phyloP scores from a whole-genome alignment of 2,797 vertebrate genomes.

The Silurus lanzhouensis region DNA sequence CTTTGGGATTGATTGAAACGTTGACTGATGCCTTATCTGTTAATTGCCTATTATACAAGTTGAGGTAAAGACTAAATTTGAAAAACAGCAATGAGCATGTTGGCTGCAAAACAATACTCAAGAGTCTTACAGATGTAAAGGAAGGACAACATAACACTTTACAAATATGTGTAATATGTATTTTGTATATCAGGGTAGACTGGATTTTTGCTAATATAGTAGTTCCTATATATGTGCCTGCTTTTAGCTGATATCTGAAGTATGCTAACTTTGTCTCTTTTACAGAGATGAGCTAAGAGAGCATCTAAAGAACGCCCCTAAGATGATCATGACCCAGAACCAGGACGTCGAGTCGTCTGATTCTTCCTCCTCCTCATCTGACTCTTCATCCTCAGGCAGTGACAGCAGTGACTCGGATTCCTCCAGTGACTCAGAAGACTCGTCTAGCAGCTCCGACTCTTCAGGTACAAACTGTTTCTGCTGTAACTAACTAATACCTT shows the following conservation, averaged over 20 bases:
- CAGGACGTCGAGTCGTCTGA: conserved; percentile 90
- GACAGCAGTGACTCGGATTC: conserved; percentile 63
- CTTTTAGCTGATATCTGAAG: neutral
- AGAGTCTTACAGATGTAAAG: too few relatives aligned
- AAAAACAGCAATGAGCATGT: too few relatives aligned
- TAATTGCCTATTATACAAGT: too few relatives aligned
- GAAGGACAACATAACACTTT: too few relatives aligned
- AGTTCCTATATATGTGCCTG: neutral
- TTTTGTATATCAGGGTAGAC: neutral
- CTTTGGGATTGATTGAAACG: too few relatives aligned
- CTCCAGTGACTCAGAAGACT: conserved; percentile 68
- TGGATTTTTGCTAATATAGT: neutral
- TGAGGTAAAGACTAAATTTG: too few relatives aligned
- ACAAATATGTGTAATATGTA: too few relatives aligned
- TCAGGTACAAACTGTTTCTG: conserved; percentile 24
- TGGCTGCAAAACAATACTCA: too few relatives aligned
- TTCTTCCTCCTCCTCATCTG: conserved; percentile 78
- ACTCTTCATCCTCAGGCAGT: conserved; percentile 78
- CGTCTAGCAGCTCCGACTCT: conserved; percentile 51
- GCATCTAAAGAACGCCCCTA: conserved; percentile 95
- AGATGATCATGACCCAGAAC: conserved; percentile 95
- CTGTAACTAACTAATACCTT: neutral
- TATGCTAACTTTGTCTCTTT: neutral
- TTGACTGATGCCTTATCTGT: too few relatives aligned
- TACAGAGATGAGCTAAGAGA: conserved; percentile 92